phyloP scores from a whole-genome alignment of 2,113 vertebrate species.

The Caranx ignobilis region DNA sequence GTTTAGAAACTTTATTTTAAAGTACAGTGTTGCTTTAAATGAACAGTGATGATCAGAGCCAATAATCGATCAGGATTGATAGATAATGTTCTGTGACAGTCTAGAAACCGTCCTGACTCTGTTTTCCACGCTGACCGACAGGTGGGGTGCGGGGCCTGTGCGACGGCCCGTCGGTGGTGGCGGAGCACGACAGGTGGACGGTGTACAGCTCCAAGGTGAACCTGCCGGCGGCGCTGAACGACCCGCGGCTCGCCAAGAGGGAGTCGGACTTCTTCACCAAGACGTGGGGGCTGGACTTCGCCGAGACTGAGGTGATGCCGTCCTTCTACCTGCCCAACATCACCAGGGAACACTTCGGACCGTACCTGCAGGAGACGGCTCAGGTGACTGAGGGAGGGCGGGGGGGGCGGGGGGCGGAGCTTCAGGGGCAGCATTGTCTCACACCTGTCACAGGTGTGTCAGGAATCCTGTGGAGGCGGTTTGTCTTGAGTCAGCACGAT shows the following conservation, averaged over 20 bases:
- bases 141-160: slow-evolving; percentile 87
- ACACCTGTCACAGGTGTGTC: no score
- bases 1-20: no score
- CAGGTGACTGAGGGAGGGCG: slow-evolving; percentile 84
- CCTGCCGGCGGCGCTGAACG: slow-evolving; percentile 97
- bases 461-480: no score
- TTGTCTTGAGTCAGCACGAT: no score
- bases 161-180: slow-evolving; percentile 93
- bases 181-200: slow-evolving; percentile 96
- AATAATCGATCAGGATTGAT: no score
- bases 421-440: no score
- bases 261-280: slow-evolving; percentile 99
- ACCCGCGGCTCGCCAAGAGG: slow-evolving; percentile 96
- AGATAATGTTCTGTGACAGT: no score
- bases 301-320: slow-evolving; percentile 93
- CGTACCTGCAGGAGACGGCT: slow-evolving; percentile 91
- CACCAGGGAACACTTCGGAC: slow-evolving; percentile 92
- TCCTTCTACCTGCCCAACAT: slow-evolving; percentile 96
- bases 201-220: slow-evolving; percentile 99
- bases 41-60: no score
- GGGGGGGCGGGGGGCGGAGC: no score
- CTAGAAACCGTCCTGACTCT: no score
- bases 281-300: slow-evolving; percentile 98
- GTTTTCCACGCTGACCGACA: slow-evolving; percentile 68
- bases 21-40: no score